These are phyloP conservation scores for Helarctos malayanus DNA, from an alignment of 2,797 vertebrate species.

Conservation along the genomic window DNA sequence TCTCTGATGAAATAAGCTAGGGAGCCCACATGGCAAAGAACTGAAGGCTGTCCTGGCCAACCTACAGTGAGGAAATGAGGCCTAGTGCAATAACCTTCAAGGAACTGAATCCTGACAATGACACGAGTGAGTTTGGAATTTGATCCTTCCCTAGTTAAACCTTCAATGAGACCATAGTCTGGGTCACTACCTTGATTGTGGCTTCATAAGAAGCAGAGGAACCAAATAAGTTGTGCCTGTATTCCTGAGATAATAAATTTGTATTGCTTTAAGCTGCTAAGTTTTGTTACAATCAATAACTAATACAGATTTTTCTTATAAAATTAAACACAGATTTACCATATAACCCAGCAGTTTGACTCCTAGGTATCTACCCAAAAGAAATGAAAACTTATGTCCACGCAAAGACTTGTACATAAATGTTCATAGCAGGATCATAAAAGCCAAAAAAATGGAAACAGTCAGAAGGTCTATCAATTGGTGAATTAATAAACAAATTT, in stretches of 20 bases:
- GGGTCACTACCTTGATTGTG: neutral
- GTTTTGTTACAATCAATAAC: neutral
- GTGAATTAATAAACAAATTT: neutral
- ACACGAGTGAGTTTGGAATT: neutral
- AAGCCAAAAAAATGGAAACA: neutral
- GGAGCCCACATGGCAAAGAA: neutral
- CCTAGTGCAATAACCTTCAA: neutral
- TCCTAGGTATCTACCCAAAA: constrained; percentile 16
- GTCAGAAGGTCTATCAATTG: neutral
- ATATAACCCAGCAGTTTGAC: neutral
- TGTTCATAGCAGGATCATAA: constrained; percentile 1
- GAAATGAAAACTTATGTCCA: constrained; percentile 18
- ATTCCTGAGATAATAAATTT: constrained; percentile 4
- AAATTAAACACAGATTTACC: constrained; percentile 47
- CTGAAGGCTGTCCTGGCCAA: neutral
- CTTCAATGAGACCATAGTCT: neutral
- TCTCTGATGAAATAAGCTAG: neutral
- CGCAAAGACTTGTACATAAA: constrained; percentile 28
- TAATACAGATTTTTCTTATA: constrained; percentile 23
- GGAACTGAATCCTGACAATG: neutral
- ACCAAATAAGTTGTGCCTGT: neutral
- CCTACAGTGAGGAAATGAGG: neutral
- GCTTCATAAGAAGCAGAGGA: neutral
- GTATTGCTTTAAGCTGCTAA: neutral
- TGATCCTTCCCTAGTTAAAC: neutral